These are phyloP conservation scores for Galerucella nymphaeae DNA, from an alignment of 2,888 invertebrate genomes.

Conservation along the genomic window DNA sequence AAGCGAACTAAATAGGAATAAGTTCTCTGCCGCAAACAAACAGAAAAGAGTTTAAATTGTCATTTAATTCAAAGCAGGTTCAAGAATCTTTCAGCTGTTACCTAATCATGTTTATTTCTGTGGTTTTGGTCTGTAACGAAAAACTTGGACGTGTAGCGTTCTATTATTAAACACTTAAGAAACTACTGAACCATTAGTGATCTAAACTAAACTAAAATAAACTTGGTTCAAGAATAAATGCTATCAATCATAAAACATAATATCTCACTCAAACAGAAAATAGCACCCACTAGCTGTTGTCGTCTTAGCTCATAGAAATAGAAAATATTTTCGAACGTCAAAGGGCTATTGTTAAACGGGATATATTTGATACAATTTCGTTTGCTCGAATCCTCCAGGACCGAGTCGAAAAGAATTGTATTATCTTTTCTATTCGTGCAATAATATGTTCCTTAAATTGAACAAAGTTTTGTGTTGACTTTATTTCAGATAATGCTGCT, in stretches of 20 bases:
- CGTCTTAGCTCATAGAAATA: slow-evolving; percentile 14
- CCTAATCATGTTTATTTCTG: not conserved
- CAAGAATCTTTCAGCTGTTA: slow-evolving; percentile 1
- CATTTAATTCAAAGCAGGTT: not conserved
- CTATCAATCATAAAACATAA: slow-evolving; percentile 23
- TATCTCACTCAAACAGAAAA: slow-evolving; percentile 10
- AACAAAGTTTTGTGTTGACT: not conserved
- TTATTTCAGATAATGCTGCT: not conserved
- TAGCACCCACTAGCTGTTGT: not conserved
- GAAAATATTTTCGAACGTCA: slow-evolving; percentile 22
- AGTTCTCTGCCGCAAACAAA: not conserved
- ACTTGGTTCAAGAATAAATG: slow-evolving; percentile 2
- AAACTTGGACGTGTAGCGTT: not conserved
- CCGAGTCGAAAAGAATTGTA: slow-evolving; percentile 6
- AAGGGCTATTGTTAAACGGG: slow-evolving; percentile 11
- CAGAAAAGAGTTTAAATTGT: slow-evolving; percentile 8
- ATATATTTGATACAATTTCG: slow-evolving; percentile 7
- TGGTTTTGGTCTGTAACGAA: not conserved
- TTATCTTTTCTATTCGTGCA: not conserved
- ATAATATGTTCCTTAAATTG: not conserved
- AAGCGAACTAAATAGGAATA: not conserved
- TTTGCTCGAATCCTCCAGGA: slow-evolving; percentile 2
- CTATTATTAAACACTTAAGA: not conserved
- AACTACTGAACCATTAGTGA: not conserved
- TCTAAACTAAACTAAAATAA: slow-evolving; percentile 6